Evolutionary conservation across 2,797 vertebrate genomes (phyloP), one percentile per base, ranked within the genome.

Genomic region (Rhabdomys pumilio): DNA sequence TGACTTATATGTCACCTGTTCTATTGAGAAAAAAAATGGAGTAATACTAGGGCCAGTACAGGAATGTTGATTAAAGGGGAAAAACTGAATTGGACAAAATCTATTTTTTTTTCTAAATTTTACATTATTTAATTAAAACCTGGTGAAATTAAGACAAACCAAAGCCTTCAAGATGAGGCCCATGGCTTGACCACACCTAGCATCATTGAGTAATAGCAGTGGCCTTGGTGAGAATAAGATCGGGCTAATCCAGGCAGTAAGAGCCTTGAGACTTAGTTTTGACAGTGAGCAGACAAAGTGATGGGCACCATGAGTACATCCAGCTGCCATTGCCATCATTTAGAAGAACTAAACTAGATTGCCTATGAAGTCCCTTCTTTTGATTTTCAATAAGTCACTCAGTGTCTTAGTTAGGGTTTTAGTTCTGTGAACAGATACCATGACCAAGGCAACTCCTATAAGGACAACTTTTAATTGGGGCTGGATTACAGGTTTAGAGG

Each of bases 81-180:
- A 97, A 94, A 87, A 61, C 17, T 89, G 89, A 38, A 2, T 88
- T 95, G 79, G n/a, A 73, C 50, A 84, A 93, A 47, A 83, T 81
- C 19, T 86, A 26, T 90, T 31, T 81, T n/a, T n/a, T 83, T 93
- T 83, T 84, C 26, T 94, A 50, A 96, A 65, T 47, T n/a, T 91
- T 91, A 95, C 55, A 95, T 90, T 7, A 83, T 83, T 9, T 93
- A 79, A 96, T 91, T 73, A 80, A 93, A 72, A 89, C 55, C 44
- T 84, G 57, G 53, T 80, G 6, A 95, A 85, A 14, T 89, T 55
- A 89, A 80, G 11, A 69, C 81, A 65, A 84, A 65, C 61, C 15
- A 47, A 63, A 84, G 63, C 22, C 59, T 65, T 93, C 38, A 65
- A 26, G 1, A 31, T 77, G 41, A 72, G n/a, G 10, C 63, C 29